A percentile compares a stretch with the other conserved stretches of the same genome.
Conservation (phyloP, 2,888 invertebrate genomes). For the Nesidiocoris tenuis region DNA sequence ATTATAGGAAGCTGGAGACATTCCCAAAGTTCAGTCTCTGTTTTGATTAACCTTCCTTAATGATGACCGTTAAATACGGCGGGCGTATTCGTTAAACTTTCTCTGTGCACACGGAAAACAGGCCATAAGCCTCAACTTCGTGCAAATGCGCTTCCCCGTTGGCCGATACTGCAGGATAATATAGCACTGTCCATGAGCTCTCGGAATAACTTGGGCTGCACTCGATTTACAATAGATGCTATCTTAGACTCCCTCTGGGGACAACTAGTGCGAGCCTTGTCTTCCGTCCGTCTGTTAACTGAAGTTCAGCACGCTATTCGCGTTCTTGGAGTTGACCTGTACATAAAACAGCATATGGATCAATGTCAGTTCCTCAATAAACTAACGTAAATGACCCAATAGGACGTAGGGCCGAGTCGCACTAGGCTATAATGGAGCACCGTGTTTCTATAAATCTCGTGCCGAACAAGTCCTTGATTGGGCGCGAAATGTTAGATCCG, state of each 20-base stretch:
- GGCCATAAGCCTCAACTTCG: no score
- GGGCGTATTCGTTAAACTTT: no score
- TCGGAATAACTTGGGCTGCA: neutral
- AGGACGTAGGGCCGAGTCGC: neutral
- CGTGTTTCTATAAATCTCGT: conserved; percentile 15
- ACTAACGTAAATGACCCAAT: conserved; percentile 6
- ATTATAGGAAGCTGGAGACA: no score
- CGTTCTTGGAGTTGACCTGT: neutral
- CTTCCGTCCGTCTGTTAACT: neutral
- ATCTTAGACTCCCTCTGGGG: conserved; percentile 7
- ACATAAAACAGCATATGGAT: conserved; percentile 19
- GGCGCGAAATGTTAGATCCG: no score
- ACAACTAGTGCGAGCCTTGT: conserved; percentile 19
- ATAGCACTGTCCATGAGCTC: neutral
- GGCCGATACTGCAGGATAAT: no score
- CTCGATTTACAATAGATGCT: conserved; percentile 26
- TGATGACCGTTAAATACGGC: no score
- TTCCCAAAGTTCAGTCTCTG: no score
- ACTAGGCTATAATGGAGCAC: no score
- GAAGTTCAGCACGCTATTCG: conserved; percentile 6
- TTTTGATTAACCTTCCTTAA: no score
- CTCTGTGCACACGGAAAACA: no score
- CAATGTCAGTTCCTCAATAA: conserved; percentile 21
- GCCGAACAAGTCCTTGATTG: conserved; percentile 13
- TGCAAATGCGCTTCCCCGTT: no score